Evolutionary conservation across 2,113 vertebrate genomes (phyloP).

Genomic region (Phaetusa simplex): DNA sequence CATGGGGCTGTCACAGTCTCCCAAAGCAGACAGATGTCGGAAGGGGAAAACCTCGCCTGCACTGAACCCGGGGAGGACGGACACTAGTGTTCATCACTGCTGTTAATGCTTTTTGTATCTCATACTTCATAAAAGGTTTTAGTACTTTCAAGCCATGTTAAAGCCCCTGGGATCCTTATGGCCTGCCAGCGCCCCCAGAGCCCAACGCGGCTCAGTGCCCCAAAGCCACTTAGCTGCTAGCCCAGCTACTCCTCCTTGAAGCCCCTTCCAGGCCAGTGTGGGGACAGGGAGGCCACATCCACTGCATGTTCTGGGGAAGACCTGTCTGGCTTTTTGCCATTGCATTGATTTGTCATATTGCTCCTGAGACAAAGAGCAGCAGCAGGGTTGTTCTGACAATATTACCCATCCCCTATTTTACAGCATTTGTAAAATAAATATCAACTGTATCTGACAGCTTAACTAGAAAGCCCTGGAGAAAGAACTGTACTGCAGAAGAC

Average conservation of each 20-base stretch:
- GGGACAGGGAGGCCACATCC: neutral
- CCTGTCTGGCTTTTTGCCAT: neutral
- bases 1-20: neutral
- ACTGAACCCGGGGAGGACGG: neutral
- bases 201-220: neutral
- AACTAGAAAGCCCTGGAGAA: neutral
- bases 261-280: neutral
- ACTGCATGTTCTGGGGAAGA: neutral
- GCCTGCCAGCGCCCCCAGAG: accelerated
- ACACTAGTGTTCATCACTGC: accelerated
- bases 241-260: neutral
- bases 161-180: neutral
- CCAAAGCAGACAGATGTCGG: neutral
- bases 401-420: neutral
- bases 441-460: neutral
- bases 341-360: neutral
- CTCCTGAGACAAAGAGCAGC: neutral
- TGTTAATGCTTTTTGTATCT: neutral
- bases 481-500: neutral
- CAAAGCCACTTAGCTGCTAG: neutral
- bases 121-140: accelerated
- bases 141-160: neutral
- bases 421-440: neutral
- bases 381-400: neutral
- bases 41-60: neutral